Evolutionary conservation across 1,140 invertebrate genomes (phyloP).

Genomic region (Calycopis cecrops): DNA sequence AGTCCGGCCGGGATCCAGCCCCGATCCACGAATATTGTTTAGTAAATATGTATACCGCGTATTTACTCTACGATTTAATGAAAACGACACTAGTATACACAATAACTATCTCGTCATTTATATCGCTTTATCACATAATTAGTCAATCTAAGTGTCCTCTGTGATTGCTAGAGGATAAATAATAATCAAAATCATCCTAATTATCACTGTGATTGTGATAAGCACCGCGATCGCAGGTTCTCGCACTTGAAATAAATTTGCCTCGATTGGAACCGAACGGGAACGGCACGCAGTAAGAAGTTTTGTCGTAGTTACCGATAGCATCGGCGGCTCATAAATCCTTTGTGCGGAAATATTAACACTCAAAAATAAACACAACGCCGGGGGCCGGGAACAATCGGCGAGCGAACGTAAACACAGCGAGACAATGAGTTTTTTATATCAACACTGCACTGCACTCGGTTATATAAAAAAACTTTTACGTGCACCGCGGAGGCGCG

Average conservation of each 20-base stretch:
- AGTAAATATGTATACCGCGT: too few species aligned
- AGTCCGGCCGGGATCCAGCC: too few species aligned
- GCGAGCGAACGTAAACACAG: slow-evolving; percentile 40
- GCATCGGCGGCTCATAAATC: background rate
- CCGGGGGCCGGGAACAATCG: slow-evolving; percentile 25
- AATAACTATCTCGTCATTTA: too few species aligned
- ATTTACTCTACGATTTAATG: too few species aligned
- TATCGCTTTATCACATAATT: too few species aligned
- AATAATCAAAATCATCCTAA: too few species aligned
- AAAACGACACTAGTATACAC: too few species aligned
- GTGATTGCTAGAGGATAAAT: too few species aligned
- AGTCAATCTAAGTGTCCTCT: too few species aligned
- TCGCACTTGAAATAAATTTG: slow-evolving; percentile 6
- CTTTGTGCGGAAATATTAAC: slow-evolving; percentile 14
- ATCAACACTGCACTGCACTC: slow-evolving; percentile 36
- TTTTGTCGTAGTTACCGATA: slow-evolving; percentile 5
- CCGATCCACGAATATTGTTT: too few species aligned
- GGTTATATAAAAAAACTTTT: slow-evolving; percentile 20
- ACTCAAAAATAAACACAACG: background rate
- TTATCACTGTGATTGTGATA: too few species aligned
- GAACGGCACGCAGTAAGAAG: background rate
- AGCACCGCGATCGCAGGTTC: too few species aligned
- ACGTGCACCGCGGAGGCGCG: slow-evolving; percentile 10
- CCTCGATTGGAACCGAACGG: background rate
- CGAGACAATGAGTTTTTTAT: slow-evolving; percentile 36